Conservation (phyloP, 2,888 invertebrate genomes). For the Pemphredon lugubris region DNA sequence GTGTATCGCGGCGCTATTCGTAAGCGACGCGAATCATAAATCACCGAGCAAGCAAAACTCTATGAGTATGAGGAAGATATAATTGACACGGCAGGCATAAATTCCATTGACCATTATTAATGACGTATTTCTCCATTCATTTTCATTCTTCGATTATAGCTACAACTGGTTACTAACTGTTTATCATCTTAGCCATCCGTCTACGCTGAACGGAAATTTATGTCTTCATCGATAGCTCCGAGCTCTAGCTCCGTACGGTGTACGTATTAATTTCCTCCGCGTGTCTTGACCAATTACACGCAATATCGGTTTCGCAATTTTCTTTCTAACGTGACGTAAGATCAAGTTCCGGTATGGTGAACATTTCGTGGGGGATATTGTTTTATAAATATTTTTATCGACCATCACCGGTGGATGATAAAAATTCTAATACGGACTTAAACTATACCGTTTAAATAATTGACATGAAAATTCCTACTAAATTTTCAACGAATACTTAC, state of each 20-base stretch:
- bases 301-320: too few relatives aligned
- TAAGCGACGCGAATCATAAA: constrained; percentile 45
- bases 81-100: constrained; percentile 55
- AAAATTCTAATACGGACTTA: too few relatives aligned
- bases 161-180: constrained; percentile 58
- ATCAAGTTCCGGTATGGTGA: too few relatives aligned
- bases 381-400: too few relatives aligned
- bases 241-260: constrained; percentile 20
- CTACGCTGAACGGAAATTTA: constrained; percentile 38
- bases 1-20: constrained; percentile 25
- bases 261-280: too few relatives aligned
- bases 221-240: constrained; percentile 51
- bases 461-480: too few relatives aligned
- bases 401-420: too few relatives aligned
- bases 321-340: too few relatives aligned
- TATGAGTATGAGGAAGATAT: constrained; percentile 54
- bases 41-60: constrained; percentile 44
- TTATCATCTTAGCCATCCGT: constrained; percentile 58
- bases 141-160: constrained; percentile 53
- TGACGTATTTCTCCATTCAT: constrained; percentile 56
- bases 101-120: constrained; percentile 56
- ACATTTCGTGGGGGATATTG: too few relatives aligned
- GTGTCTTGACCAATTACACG: too few relatives aligned
- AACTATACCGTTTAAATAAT: too few relatives aligned
- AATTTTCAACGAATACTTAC: too few relatives aligned